phyloP scores from a whole-genome alignment of 2,888 invertebrate species.

The Ganaspis brasiliensis region DNA sequence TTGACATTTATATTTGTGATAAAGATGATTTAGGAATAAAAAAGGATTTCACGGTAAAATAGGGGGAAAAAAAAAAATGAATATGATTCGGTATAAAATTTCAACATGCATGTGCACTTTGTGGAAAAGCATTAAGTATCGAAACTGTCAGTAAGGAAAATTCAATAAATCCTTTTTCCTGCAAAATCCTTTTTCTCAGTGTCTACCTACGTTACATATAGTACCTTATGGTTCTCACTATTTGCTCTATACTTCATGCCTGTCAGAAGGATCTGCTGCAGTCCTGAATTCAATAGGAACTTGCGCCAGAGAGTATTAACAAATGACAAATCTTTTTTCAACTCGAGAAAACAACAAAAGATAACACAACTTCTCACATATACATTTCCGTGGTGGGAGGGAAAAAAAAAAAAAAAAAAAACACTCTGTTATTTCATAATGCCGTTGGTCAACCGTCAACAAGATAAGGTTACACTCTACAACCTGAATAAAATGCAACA shows the following conservation, averaged over 20 bases:
- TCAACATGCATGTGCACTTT: slow-evolving; percentile 35
- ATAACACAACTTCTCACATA: slow-evolving; percentile 5
- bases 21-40: background rate
- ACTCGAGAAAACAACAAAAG: slow-evolving; percentile 23
- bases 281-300: slow-evolving; percentile 37
- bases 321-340: slow-evolving; percentile 37
- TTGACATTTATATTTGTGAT: background rate
- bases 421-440: slow-evolving; percentile 2
- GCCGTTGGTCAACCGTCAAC: slow-evolving; percentile 4
- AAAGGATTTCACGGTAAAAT: background rate
- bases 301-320: slow-evolving; percentile 42
- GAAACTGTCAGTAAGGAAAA: slow-evolving; percentile 32
- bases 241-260: slow-evolving; percentile 35
- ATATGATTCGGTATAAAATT: slow-evolving; percentile 50
- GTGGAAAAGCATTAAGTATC: slow-evolving; percentile 42
- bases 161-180: slow-evolving; percentile 35
- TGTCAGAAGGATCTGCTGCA: slow-evolving; percentile 39
- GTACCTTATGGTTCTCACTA: slow-evolving; percentile 40
- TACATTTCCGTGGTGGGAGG: background rate
- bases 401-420: background rate
- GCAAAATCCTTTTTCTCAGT: slow-evolving; percentile 37
- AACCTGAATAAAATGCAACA: background rate
- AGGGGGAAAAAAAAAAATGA: slow-evolving; percentile 49
- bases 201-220: slow-evolving; percentile 9
- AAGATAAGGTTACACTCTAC: background rate